phyloP scores from a whole-genome alignment of 1,140 invertebrate species.

The Aphidius gifuensis region DNA sequence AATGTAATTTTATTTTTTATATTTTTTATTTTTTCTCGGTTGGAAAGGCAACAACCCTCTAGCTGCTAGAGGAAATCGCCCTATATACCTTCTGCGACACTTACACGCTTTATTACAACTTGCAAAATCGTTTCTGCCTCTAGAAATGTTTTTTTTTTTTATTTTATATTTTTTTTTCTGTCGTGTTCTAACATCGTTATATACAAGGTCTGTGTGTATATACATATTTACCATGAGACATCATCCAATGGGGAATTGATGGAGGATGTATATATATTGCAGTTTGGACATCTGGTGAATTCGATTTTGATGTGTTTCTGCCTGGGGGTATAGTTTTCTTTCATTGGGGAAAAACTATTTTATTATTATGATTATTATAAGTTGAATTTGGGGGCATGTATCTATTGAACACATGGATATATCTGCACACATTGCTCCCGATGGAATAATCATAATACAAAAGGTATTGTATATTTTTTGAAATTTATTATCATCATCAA shows the following conservation, averaged over 20 bases:
- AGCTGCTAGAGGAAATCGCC: not conserved
- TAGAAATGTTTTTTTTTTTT: not conserved
- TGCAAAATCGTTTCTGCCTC: constrained; percentile 15
- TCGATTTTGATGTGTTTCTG: constrained; percentile 56
- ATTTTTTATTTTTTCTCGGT: not conserved
- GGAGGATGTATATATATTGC: constrained; percentile 29
- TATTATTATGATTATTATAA: too few species aligned
- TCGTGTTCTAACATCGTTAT: constrained; percentile 42
- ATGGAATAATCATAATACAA: not conserved
- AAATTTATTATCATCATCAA: too few species aligned
- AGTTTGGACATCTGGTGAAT: constrained; percentile 54
- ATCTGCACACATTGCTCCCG: constrained; percentile 7
- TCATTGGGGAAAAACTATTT: not conserved
- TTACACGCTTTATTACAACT: constrained; percentile 26
- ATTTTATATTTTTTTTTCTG: constrained; percentile 10
- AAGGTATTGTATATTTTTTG: too few species aligned
- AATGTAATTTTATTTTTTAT: constrained; percentile 5
- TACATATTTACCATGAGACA: constrained; percentile 2
- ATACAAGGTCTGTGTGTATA: constrained; percentile 22
- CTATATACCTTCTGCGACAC: too few species aligned
- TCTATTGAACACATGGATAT: constrained; percentile 5
- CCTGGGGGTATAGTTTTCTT: constrained; percentile 34
- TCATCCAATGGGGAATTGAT: constrained; percentile 5
- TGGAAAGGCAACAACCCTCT: not conserved
- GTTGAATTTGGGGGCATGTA: too few species aligned